phyloP scores from a whole-genome alignment of 2,888 invertebrate genomes.

The Odontocolon sp. region DNA sequence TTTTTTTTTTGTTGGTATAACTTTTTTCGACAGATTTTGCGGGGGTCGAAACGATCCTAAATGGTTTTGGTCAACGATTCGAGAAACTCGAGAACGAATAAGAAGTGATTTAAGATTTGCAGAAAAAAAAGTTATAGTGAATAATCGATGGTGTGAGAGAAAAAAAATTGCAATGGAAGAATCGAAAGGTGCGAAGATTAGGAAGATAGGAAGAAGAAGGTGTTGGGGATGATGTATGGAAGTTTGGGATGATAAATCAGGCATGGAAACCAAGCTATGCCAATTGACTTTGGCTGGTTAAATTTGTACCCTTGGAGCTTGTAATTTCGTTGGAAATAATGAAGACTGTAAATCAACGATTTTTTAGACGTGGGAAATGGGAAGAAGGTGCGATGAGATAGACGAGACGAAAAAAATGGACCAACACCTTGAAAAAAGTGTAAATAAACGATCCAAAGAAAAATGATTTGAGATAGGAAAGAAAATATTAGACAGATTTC shows the following conservation, averaged over 20 bases:
- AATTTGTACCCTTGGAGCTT: conserved; percentile 14
- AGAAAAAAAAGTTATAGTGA: too few species aligned
- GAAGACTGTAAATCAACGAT: conserved; percentile 56
- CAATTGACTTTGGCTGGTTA: too few species aligned
- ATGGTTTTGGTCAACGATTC: conserved; percentile 21
- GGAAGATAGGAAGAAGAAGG: too few species aligned
- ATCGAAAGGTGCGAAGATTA: too few species aligned
- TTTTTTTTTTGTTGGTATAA: neutral
- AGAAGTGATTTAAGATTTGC: too few species aligned
- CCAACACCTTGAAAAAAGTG: conserved; percentile 5
- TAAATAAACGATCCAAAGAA: neutral
- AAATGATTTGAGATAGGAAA: neutral
- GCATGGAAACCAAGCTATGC: conserved; percentile 15
- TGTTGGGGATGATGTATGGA: too few species aligned
- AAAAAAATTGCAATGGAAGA: conserved; percentile 38
- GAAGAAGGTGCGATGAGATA: neutral
- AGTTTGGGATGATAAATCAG: conserved; percentile 49
- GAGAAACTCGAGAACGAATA: too few species aligned
- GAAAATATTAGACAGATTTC: too few species aligned
- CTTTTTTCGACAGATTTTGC: conserved; percentile 17
- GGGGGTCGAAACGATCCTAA: conserved; percentile 6
- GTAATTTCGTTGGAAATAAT: conserved; percentile 44
- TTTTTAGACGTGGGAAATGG: conserved; percentile 19
- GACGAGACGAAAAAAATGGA: neutral
- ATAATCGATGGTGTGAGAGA: too few species aligned